phyloP scores from a whole-genome alignment of 2,888 invertebrate species.

The Troides helena region DNA sequence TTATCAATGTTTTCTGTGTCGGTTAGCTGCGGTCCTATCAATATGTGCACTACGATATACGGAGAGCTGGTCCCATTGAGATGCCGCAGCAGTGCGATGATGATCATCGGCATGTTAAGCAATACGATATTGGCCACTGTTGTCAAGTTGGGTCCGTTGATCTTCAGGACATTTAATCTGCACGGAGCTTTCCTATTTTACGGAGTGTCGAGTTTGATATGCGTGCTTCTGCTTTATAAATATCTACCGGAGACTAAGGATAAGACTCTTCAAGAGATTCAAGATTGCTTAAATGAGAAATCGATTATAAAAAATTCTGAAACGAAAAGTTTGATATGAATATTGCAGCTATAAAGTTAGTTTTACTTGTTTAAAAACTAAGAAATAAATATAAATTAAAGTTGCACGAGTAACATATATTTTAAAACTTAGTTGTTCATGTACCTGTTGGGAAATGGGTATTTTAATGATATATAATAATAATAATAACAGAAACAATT shows the following conservation, averaged over 20 bases:
- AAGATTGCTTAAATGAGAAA: constrained; percentile 24
- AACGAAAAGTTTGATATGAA: no score
- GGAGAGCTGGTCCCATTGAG: constrained; percentile 37
- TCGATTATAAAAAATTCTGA: no score
- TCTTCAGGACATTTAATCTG: constrained; percentile 33
- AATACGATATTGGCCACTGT: constrained; percentile 16
- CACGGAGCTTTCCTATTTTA: constrained; percentile 38
- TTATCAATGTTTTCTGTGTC: constrained; percentile 50
- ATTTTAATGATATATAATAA: no score
- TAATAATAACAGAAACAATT: no score
- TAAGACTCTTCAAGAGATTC: constrained; percentile 40
- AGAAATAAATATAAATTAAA: no score
- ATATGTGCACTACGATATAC: constrained; percentile 51
- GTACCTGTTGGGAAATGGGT: no score
- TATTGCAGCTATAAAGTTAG: no score
- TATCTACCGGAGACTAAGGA: constrained; percentile 42
- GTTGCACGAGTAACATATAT: no score
- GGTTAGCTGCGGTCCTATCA: constrained; percentile 59
- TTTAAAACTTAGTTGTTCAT: no score
- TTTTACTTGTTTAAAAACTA: no score
- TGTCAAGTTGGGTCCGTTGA: constrained; percentile 31
- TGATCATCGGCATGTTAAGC: constrained; percentile 6
- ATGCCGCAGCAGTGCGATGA: constrained; percentile 25
- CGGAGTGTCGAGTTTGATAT: constrained; percentile 28
- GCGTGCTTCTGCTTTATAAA: constrained; percentile 32